Evolutionary conservation across 2,888 invertebrate species (phyloP), one percentile per base, ranked within the genome.

Genomic region (Sylvicola cinctus): DNA sequence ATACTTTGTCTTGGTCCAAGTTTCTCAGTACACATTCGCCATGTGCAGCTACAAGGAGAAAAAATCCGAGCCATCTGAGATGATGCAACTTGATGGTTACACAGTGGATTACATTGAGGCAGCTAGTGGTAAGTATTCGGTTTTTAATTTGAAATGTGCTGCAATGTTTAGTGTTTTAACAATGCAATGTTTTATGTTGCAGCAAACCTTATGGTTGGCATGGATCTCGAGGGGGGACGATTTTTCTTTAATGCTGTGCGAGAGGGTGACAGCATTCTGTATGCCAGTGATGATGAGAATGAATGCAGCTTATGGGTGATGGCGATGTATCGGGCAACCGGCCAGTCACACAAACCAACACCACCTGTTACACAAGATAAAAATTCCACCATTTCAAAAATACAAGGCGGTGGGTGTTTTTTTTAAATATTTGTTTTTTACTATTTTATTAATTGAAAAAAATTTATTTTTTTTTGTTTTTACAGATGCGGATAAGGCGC

Each of bases 41-140:
- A 85, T 98, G 75, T 99, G 98, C 63, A 95, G 91, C 48, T 98
- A 96, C 59, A 85, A 95, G 59, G 95, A 98, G 61, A 96, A 95
- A 67, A 96, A 96, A 62, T 84, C 90, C 16, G 96, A 99, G 59
- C 98, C 98, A 11, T 88, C 93, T 16, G 98, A 98, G 63, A 95
- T 98, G 87, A 90, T 96, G 84, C 95, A 96, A 60, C 66, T 98
- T 37, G 98, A 99, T 60, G 96, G 93, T 13, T 98, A 93, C 59
- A 98, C 96, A 29, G 96, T 99, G 29, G 98, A 99, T 60, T 98
- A 98, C 59, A 91, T 91, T 51, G 96, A 98, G 62, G 75, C 90
- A 46, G 81, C 87, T 45, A 83, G 83, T 62, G 90, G 88, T 88
- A 63, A 62, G 63, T 51, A 35, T 29, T 20, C n/a, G n/a, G n/a